A percentile compares a stretch with the other conserved stretches of the same genome.
Conservation (phyloP, 1,140 invertebrate genomes). For the Drosophila punjabiensis region DNA sequence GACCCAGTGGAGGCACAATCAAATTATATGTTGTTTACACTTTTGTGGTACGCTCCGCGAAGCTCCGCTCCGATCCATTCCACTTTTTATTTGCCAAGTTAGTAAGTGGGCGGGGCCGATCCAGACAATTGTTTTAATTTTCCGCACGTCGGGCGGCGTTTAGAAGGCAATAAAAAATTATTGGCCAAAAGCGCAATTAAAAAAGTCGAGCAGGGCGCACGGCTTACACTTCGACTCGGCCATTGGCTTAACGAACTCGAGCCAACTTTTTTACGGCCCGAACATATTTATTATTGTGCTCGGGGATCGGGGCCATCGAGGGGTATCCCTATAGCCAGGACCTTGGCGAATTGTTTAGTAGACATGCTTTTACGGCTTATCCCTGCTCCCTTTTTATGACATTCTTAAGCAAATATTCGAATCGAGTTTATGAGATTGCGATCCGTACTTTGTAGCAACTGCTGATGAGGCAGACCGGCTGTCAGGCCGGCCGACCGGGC, state of each 20-base stretch:
- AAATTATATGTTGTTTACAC: conserved; percentile 66
- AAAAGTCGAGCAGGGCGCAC: conserved; percentile 65
- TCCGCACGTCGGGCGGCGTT: conserved; percentile 42
- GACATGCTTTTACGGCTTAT: conserved; percentile 62
- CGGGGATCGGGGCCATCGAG: not conserved
- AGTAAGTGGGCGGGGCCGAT: conserved; percentile 22
- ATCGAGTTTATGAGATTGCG: conserved; percentile 59
- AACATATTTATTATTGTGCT: conserved; percentile 68
- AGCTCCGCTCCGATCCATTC: not conserved
- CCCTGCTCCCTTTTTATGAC: conserved; percentile 53
- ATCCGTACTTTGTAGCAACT: conserved; percentile 65
- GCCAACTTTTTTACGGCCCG: conserved; percentile 66
- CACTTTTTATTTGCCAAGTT: conserved; percentile 67
- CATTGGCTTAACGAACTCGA: conserved; percentile 44
- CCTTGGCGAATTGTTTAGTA: conserved; percentile 40
- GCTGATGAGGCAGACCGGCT: conserved; percentile 60
- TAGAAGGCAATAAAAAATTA: conserved; percentile 78
- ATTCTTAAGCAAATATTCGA: conserved; percentile 76
- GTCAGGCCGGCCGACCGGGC: conserved; percentile 50
- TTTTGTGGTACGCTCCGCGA: conserved; percentile 53
- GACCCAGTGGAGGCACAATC: conserved; percentile 34
- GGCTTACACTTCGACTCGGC: conserved; percentile 16
- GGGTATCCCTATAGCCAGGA: not conserved
- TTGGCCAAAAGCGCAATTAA: conserved; percentile 74
- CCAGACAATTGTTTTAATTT: conserved; percentile 79